Evolutionary conservation across 2,888 invertebrate genomes (phyloP), one percentile per base, ranked within the genome.

Genomic region (Pyrgus malvae): DNA sequence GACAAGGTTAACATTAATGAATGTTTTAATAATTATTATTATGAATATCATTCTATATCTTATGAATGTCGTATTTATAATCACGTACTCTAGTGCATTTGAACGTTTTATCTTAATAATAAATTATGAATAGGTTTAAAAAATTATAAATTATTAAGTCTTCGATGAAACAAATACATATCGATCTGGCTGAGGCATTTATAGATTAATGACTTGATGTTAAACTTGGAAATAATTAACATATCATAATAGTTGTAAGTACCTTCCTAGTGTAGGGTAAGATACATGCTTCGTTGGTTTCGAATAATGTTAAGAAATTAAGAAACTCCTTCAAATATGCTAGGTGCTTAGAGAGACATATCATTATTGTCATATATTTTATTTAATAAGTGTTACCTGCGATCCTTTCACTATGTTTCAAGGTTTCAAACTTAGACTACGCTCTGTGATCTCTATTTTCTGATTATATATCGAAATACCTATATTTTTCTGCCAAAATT

Each of bases 121-220:
- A 75, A 76, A 68, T 68, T 72, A 67, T 70, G 75, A 76, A 66
- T 70, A 74, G 69, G 69, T 72, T 76, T 70, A 74, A 69, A n/a
- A 70, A 67, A 64, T 63, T 73, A 76, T 77, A 69, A 50, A 35
- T 11, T 21, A 33, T 64, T 85, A 86, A 84, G 81, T 83, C 76
- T 83, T 83, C 66, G 76, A 80, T 80, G 80, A 88, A 89, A 89
- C 84, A 71, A 76, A 83, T 80, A 91, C 86, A 90, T 89, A 90
- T 90, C 87, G 66, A 73, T 72, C 83, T 90, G 90, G 90, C 90
- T 90, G 90, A 83, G 90, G 91, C 90, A 90, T 90, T 89, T 89
- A 85, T 77, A 76, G 68, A 63, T 70, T 69, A 68, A 72, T 74
- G 77, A 76, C 74, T 86, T 64, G 82, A 72, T 86, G 86, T 86